A percentile compares a stretch with the other conserved stretches of the same genome.
phyloP scores from a whole-genome alignment of 2,888 invertebrate species.

The Habroteleia sp. region DNA sequence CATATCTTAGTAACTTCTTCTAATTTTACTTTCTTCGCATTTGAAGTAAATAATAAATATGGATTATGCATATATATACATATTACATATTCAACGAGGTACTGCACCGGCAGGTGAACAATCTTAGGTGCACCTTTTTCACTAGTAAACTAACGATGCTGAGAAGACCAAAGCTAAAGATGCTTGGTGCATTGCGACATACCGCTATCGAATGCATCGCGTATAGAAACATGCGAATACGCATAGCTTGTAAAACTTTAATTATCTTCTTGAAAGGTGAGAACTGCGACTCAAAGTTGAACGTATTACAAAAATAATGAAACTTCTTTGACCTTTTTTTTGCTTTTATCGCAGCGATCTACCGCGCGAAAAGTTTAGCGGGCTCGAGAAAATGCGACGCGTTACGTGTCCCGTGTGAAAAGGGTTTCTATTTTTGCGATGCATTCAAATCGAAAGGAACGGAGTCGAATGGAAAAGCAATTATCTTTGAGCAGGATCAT shows the following conservation, averaged over 20 bases:
- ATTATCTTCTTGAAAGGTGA: constrained; percentile 59
- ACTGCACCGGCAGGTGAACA: constrained; percentile 11
- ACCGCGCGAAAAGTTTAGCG: constrained; percentile 7
- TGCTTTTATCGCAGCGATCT: constrained; percentile 23
- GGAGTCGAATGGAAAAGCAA: constrained; percentile 2
- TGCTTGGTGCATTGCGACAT: constrained; percentile 38
- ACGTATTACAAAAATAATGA: constrained; percentile 33
- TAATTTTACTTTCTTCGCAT: too few relatives aligned
- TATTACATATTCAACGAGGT: constrained; percentile 10
- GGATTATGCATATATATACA: too few relatives aligned
- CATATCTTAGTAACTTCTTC: too few relatives aligned
- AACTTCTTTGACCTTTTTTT: constrained; percentile 19
- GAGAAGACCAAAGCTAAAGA: constrained; percentile 40
- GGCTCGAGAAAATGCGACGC: not conserved
- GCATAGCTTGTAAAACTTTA: constrained; percentile 47
- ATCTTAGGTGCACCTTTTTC: constrained; percentile 22
- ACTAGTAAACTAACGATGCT: constrained; percentile 45
- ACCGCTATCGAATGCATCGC: constrained; percentile 33
- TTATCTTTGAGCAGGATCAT: not conserved
- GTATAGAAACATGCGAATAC: constrained; percentile 51
- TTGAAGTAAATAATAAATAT: not conserved
- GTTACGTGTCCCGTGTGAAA: constrained; percentile 1
- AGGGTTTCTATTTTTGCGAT: constrained; percentile 7
- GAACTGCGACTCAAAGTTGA: constrained; percentile 47
- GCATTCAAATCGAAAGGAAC: not conserved